Evolutionary conservation across 2,113 vertebrate genomes (phyloP).

Genomic region (Plectropomus leopardus): DNA sequence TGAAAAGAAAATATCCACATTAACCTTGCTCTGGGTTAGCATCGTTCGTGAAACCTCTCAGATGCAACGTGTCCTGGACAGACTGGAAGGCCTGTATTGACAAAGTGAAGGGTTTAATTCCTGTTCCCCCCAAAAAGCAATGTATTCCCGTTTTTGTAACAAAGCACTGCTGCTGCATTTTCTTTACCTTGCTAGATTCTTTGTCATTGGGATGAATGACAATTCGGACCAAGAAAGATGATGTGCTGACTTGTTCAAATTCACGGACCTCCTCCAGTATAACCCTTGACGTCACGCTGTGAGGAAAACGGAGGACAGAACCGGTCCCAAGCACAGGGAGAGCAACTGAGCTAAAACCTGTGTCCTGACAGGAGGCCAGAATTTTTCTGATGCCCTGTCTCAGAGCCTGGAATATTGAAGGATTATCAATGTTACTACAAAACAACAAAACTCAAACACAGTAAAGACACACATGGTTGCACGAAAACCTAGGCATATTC

Average conservation of each 20-base stretch:
- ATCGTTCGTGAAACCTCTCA: conserved; percentile 65
- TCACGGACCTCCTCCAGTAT: conserved; percentile 63
- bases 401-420: conserved; percentile 56
- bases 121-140: background rate
- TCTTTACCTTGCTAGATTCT: conserved; percentile 65
- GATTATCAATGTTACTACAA: background rate
- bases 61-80: conserved; percentile 49
- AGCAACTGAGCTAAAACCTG: conserved; percentile 63
- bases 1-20: background rate
- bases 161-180: background rate
- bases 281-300: conserved; percentile 41
- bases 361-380: conserved; percentile 53
- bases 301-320: conserved; percentile 62
- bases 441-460: background rate
- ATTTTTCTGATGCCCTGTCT: conserved; percentile 40
- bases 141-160: background rate
- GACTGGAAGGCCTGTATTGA: conserved; percentile 63
- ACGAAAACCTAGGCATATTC: background rate
- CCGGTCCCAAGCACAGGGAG: conserved; percentile 75
- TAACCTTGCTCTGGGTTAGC: conserved; percentile 55
- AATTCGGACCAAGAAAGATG: conserved; percentile 55
- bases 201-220: conserved; percentile 70
- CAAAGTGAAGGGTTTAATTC: background rate
- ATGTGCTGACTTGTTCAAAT: conserved; percentile 38
- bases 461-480: background rate